Percentiles rank a stretch among this genome's conserved stretches.
Evolutionary conservation across 2,797 vertebrate genomes (phyloP).

Genomic region (Pantherophis alleghaniensis): DNA sequence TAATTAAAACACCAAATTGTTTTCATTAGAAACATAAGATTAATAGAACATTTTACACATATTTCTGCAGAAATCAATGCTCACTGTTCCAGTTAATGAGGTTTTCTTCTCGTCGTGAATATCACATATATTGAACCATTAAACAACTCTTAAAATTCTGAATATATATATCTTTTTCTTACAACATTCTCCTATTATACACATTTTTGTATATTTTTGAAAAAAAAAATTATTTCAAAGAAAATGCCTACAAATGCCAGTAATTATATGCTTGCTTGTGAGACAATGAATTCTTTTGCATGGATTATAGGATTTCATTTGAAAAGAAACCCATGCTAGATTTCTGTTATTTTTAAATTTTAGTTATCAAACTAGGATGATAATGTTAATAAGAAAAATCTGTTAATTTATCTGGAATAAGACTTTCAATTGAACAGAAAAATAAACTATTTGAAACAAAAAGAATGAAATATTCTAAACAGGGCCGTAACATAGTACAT

Average conservation of each 20-base stretch:
- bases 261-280: neutral
- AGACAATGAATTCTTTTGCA: neutral
- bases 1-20: neutral
- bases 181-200: neutral
- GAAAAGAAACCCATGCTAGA: neutral
- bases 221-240: neutral
- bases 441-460: neutral
- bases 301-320: neutral
- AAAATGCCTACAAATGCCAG: neutral
- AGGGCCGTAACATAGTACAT: neutral
- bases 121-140: neutral
- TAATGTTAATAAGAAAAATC: neutral
- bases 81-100: neutral
- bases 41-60: neutral
- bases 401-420: neutral
- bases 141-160: neutral
- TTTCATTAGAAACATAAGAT: neutral
- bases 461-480: neutral
- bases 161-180: neutral
- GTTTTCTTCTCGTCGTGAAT: neutral
- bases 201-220: neutral
- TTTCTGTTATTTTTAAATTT: neutral
- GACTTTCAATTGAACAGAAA: neutral
- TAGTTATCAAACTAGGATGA: neutral
- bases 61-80: neutral